Conservation (phyloP, 2,797 vertebrate species). For the Podarcis siculus region DNA sequence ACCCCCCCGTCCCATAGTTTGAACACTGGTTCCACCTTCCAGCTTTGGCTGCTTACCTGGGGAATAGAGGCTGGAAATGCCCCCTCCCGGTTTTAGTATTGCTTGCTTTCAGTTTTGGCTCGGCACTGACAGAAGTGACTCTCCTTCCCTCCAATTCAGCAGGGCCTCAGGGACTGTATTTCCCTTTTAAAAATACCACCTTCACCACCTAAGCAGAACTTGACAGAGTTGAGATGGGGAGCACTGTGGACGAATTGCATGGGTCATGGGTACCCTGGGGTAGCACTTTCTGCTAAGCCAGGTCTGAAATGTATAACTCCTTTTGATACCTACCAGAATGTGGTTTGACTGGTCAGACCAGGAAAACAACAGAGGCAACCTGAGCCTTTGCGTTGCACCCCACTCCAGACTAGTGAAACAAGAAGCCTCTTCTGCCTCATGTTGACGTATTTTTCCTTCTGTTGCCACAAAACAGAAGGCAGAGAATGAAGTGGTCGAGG, state of each 20-base stretch:
- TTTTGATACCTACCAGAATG: background rate
- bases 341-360: background rate
- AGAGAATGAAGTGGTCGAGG: too few species aligned
- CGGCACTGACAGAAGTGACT: too few species aligned
- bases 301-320: background rate
- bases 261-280: background rate
- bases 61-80: background rate
- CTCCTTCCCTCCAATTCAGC: too few species aligned
- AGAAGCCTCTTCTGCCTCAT: background rate
- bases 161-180: too few species aligned
- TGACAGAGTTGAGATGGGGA: background rate
- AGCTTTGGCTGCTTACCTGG: background rate
- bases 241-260: background rate
- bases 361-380: background rate
- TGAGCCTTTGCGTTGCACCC: background rate
- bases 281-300: background rate
- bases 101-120: background rate
- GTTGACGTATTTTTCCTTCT: background rate
- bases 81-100: background rate
- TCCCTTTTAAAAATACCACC: too few species aligned
- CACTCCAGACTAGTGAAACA: background rate
- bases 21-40: background rate
- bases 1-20: background rate
- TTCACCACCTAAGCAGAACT: background rate
- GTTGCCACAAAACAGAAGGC: background rate